Base-by-base conservation (phyloP, 2,888 invertebrate genomes). In the Diarsia dahlii region DNA sequence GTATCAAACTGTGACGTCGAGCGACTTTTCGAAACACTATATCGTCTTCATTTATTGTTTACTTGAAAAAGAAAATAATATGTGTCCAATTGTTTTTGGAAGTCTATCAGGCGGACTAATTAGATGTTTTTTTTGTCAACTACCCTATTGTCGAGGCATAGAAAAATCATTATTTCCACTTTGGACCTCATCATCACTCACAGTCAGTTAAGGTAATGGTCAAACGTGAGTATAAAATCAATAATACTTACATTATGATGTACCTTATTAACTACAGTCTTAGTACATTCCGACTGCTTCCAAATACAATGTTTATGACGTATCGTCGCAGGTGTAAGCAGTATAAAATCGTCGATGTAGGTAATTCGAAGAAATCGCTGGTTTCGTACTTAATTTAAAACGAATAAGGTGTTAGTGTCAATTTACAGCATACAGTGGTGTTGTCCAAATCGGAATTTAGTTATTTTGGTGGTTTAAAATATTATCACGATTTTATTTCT, bases 291-390 rank as follows among this genome's bases (percentile, higher is more conserved):
- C 23, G 20, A 56, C 12, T 50, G 50, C 12, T n/a, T 20, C n/a
- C 20, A 34, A n/a, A 46, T 12, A 34, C 34, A 58, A 28, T 46
- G 45, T 15, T n/a, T 12, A 39, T 65, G 67, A 64, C 63, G 28
- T 52, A 10, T 18, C 18, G 8, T 0, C 72, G n/a, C 67, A 73
- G 67, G 63, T 82, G 82, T 69, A 66, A 46, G 58, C 67, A 58
- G 9, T 56, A 69, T 23, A 54, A 84, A 58, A 76, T 62, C 50
- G 68, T 48, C 71, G 65, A 71, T 82, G 78, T 52, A 69, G 58
- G 68, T 71, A 52, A 76, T 82, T 82, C 68, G 50, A 65, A 48
- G 60, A 56, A 82, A 84, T 63, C 20, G 46, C 50, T 39, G 71
- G 34, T 56, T 76, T 64, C 52, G 60, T 52, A 23, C 4, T 60